These are phyloP conservation scores for Hippocampus abdominalis DNA, from an alignment of 2,113 vertebrate species.

Conservation along the genomic window DNA sequence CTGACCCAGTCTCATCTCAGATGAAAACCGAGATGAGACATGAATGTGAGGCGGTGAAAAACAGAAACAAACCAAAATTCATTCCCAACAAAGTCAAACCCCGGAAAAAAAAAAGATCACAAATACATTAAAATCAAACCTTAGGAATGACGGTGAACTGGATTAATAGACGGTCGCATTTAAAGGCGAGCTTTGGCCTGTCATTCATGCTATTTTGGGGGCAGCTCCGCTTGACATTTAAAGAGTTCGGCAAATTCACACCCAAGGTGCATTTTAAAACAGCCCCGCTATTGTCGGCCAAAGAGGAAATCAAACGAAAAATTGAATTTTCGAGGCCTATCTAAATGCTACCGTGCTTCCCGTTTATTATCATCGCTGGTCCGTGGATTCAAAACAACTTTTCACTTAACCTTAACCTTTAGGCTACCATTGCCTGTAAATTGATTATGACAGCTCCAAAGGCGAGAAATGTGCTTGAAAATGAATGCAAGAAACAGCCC, in stretches of 20 bases:
- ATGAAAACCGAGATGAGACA: no score
- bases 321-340: constrained; percentile 19
- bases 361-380: constrained; percentile 17
- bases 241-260: constrained; percentile 29
- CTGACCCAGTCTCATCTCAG: no score
- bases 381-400: constrained; percentile 16
- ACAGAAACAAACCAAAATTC: no score
- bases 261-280: constrained; percentile 28
- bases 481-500: constrained; percentile 16
- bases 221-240: constrained; percentile 45
- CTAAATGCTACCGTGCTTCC: constrained; percentile 20
- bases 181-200: constrained; percentile 29
- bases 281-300: constrained; percentile 20
- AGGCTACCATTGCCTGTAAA: constrained; percentile 18
- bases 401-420: constrained; percentile 31
- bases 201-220: constrained; percentile 27
- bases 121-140: no score
- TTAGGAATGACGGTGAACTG: no score
- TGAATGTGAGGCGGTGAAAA: no score
- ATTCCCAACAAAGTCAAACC: no score
- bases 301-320: constrained; percentile 18
- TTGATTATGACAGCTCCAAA: constrained; percentile 31
- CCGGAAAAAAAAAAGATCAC: no score
- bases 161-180: not conserved
- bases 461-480: constrained; percentile 12